A percentile compares a stretch with the other conserved stretches of the same genome.
Conservation (phyloP, 2,797 vertebrate genomes). For the Sebastes hubbsi region DNA sequence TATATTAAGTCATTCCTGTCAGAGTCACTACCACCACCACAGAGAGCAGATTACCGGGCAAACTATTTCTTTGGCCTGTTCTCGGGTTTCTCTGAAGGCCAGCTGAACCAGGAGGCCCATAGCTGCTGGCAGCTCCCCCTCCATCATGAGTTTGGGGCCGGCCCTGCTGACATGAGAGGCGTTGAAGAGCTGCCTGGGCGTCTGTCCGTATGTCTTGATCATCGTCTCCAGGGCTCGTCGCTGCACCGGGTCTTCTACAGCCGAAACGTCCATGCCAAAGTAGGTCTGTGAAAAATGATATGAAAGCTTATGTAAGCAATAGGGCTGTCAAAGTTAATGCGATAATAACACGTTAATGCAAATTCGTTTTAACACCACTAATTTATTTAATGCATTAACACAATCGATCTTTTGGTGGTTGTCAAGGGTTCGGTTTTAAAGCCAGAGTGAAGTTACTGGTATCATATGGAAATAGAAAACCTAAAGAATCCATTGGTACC, state of each 20-base stretch:
- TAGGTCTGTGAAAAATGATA: slow-evolving; percentile 86
- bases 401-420: too few species aligned
- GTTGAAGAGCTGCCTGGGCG: slow-evolving; percentile 94
- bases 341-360: too few species aligned
- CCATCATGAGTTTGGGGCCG: slow-evolving; percentile 88
- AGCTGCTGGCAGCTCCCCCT: slow-evolving; percentile 95
- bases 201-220: slow-evolving; percentile 99
- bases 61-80: slow-evolving; percentile 88
- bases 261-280: slow-evolving; percentile 98
- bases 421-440: too few species aligned
- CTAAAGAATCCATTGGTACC: too few species aligned
- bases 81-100: slow-evolving; percentile 94
- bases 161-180: slow-evolving; percentile 88
- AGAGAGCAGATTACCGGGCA: slow-evolving; percentile 86
- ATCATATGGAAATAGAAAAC: too few species aligned
- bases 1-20: not conserved
- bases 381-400: too few species aligned
- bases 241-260: slow-evolving; percentile 98
- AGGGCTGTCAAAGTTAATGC: too few species aligned
- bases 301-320: not conserved
- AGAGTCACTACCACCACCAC: not conserved
- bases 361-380: too few species aligned
- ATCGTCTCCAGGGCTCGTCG: slow-evolving; percentile 97
- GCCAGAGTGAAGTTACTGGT: too few species aligned
- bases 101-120: slow-evolving; percentile 97